Conservation (phyloP, 1,140 invertebrate genomes). For the Doryteuthis pealeii region DNA sequence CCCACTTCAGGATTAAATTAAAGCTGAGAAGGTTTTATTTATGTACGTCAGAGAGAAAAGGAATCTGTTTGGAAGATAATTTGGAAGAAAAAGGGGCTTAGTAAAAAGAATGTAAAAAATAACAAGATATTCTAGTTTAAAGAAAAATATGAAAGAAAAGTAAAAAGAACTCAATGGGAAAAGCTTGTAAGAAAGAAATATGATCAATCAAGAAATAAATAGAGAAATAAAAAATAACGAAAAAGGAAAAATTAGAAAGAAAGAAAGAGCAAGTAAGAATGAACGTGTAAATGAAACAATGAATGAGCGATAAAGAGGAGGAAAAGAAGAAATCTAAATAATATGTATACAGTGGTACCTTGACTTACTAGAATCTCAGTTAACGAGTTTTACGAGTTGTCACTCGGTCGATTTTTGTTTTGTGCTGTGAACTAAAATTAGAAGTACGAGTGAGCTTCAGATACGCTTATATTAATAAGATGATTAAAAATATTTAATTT, state of each 20-base stretch:
- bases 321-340: background rate
- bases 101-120: background rate
- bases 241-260: background rate
- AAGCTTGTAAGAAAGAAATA: background rate
- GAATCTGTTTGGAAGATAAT: no score
- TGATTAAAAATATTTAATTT: no score
- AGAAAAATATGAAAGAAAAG: background rate
- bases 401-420: no score
- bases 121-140: background rate
- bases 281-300: background rate
- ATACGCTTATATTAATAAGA: no score
- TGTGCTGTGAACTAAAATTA: no score
- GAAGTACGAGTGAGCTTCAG: no score
- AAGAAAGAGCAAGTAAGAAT: background rate
- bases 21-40: no score
- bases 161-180: slow-evolving; percentile 5
- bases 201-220: background rate
- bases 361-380: no score
- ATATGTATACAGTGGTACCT: no score
- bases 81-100: background rate
- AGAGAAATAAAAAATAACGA: background rate
- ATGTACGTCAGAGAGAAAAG: no score
- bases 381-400: no score
- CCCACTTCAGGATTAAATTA: no score
- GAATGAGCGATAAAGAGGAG: background rate